These are phyloP conservation scores for Danio aesculapii DNA, from an alignment of 2,797 vertebrate species.

Conservation along the genomic window DNA sequence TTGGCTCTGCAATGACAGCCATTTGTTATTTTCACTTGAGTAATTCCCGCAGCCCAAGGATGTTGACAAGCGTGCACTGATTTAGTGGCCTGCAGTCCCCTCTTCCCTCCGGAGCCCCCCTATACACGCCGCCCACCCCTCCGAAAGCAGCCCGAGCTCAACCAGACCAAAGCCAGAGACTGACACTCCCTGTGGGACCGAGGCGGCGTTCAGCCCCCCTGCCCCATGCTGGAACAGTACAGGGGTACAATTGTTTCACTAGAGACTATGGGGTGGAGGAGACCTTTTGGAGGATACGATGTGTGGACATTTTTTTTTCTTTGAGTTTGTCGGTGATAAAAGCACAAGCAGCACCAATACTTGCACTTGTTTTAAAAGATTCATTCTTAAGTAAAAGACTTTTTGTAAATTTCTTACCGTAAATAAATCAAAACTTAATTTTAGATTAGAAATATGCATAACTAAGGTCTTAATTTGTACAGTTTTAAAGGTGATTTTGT, in stretches of 20 bases:
- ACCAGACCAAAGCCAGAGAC: constrained; percentile 60
- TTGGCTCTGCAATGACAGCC: constrained; percentile 99
- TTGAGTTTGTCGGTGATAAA: not conserved
- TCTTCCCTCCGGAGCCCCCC: constrained; percentile 64
- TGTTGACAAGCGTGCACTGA: constrained; percentile 99
- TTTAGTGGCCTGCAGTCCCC: constrained; percentile 89
- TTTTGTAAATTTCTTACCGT: too few relatives aligned
- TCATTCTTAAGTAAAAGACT: not conserved
- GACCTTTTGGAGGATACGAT: not conserved
- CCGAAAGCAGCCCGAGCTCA: constrained; percentile 69
- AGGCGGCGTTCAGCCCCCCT: constrained; percentile 59
- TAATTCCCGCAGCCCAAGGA: constrained; percentile 90
- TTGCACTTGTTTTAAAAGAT: not conserved
- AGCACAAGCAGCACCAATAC: not conserved
- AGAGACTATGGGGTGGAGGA: constrained; percentile 6
- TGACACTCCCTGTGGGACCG: constrained; percentile 66
- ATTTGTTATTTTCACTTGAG: constrained; percentile 99
- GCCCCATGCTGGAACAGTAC: constrained; percentile 17
- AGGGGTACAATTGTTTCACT: constrained; percentile 25
- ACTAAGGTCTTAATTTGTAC: too few relatives aligned
- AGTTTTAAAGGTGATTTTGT: too few relatives aligned
- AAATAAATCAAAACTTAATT: too few relatives aligned
- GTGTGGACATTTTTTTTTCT: not conserved
- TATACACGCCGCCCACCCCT: constrained; percentile 26
- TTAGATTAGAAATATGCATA: too few relatives aligned